Evolutionary conservation across 2,797 vertebrate genomes (phyloP).

Genomic region (Acrocephalus scirpaceus): DNA sequence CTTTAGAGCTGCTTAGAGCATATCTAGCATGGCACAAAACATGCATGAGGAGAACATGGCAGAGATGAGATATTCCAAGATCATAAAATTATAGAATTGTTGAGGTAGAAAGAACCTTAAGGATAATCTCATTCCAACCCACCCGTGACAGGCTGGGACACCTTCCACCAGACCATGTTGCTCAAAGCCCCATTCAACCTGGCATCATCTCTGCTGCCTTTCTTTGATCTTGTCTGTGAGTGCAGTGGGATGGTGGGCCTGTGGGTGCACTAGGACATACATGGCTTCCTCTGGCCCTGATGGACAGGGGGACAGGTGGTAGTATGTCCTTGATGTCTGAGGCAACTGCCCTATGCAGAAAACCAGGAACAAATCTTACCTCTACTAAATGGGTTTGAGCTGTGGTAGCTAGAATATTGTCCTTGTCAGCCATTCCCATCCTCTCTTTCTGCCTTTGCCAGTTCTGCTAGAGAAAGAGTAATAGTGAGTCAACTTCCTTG

Average conservation of each 20-base stretch:
- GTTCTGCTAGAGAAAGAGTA: neutral
- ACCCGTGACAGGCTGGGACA: rapidly evolving
- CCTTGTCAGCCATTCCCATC: neutral
- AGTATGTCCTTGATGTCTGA: neutral
- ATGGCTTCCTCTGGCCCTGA: neutral
- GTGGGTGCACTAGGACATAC: neutral
- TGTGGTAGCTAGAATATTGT: neutral
- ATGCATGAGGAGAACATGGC: neutral
- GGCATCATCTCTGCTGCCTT: rapidly evolving
- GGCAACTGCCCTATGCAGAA: neutral
- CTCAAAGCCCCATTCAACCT: neutral
- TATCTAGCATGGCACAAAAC: neutral
- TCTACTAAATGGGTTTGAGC: neutral
- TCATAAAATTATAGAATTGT: neutral
- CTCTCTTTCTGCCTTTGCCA: neutral
- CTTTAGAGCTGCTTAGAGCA: neutral
- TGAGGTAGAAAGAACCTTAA: neutral
- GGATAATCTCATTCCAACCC: neutral
- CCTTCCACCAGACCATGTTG: neutral
- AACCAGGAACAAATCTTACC: neutral
- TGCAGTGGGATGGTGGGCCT: neutral
- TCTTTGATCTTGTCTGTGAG: neutral
- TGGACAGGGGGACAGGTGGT: no score
- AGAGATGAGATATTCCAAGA: neutral
- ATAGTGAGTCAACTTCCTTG: rapidly evolving